Evolutionary conservation across 2,113 vertebrate species (phyloP), one percentile per base, ranked within the genome.

Genomic region (Chloebia gouldiae): DNA sequence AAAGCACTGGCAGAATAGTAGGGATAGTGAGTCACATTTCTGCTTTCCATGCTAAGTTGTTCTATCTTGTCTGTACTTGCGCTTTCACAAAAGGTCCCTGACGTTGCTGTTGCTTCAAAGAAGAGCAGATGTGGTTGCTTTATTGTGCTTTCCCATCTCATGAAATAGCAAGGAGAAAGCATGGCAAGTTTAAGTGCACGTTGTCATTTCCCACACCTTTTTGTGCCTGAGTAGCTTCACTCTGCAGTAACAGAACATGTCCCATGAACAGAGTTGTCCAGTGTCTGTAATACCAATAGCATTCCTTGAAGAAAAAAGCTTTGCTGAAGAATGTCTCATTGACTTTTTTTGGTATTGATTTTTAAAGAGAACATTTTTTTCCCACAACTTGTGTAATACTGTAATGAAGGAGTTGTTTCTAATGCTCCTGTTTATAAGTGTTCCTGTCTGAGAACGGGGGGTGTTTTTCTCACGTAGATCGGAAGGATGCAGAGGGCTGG

Each of bases 401-500:
- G 50, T 42, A 60, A 59, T 44, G 53, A 94, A 86, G 21, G 3
- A 83, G 56, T 51, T 82, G 70, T 80, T 87, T 61, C 30, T 54
- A 30, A 15, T 81, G 49, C 39, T 90, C 81, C 66, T 81, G 5
- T 63, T 92, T 60, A 0, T 56, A 65, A 81, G 45, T 27, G 27
- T 82, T 9, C 31, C 50, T 83, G 60, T 37, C n/a, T 90, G 93
- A 79, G 50, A 23, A 5, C 44, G 66, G 37, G 35, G 18, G 75
- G 14, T 40, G 66, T 33, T 77, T 86, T 59, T 80, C 90, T 91
- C 73, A 7, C 28, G 7, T 56, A 99, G 99, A 98, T 88, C 98
- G 98, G 44, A 99, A 98, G 90, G 99, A 99, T 89, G 98, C 99
- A 0, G 99, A 99, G 97, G 99, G 99, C 61, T 99, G 99, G 99